A percentile compares a stretch with the other conserved stretches of the same genome.
Conservation (phyloP, 2,113 vertebrate genomes). For the Leucoraja erinaceus region DNA sequence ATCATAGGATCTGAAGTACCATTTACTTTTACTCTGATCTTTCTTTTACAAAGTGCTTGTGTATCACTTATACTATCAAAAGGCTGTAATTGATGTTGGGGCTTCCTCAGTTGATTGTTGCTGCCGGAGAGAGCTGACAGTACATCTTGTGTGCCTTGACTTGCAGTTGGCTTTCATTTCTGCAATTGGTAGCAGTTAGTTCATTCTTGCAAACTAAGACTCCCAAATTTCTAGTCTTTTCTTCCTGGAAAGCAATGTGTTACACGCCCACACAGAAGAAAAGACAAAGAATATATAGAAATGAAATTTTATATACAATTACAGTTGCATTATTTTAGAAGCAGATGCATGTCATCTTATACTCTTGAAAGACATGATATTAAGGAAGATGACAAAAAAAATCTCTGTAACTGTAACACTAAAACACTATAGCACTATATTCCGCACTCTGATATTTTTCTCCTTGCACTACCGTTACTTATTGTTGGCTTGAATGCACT, state of each 20-base stretch:
- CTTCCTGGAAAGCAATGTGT: neutral
- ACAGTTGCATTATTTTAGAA: constrained; percentile 15
- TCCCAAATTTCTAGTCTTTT: neutral
- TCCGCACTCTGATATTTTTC: too few relatives aligned
- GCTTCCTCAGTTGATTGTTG: neutral
- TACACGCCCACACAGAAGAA: neutral
- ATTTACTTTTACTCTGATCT: neutral
- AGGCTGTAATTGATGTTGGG: neutral
- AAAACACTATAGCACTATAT: too few relatives aligned
- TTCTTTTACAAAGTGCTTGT: neutral
- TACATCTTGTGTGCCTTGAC: neutral
- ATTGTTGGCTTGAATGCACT: too few relatives aligned
- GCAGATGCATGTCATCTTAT: neutral
- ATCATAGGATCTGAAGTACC: neutral
- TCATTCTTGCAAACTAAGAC: neutral
- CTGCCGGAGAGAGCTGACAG: neutral
- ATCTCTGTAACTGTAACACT: too few relatives aligned
- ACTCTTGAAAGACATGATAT: neutral
- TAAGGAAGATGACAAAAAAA: neutral
- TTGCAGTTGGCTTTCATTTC: neutral
- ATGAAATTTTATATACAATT: neutral
- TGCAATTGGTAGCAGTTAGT: neutral
- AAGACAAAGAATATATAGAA: neutral
- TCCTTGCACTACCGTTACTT: too few relatives aligned
- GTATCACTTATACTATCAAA: neutral